phyloP scores from a whole-genome alignment of 2,888 invertebrate species.

The Molorchus minor region DNA sequence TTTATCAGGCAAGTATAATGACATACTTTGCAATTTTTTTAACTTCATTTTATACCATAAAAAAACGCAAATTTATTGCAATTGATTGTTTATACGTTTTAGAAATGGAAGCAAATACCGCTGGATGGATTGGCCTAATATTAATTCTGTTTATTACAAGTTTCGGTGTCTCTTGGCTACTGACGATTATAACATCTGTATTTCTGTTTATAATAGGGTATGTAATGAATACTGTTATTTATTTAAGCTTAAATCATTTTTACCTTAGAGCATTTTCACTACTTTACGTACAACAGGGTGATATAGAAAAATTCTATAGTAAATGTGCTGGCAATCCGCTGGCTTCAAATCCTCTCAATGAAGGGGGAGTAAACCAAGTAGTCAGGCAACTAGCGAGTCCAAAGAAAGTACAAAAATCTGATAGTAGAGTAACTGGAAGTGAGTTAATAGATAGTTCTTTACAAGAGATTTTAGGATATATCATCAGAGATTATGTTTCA shows the following conservation, averaged over 20 bases:
- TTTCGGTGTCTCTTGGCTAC: constrained; percentile 61
- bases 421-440: constrained; percentile 81
- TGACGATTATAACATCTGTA: constrained; percentile 53
- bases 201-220: constrained; percentile 60
- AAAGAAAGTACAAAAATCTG: constrained; percentile 60
- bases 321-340: constrained; percentile 59
- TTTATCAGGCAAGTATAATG: constrained; percentile 20
- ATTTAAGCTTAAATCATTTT: constrained; percentile 33
- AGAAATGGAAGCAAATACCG: constrained; percentile 50
- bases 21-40: constrained; percentile 13
- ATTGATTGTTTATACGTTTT: neutral
- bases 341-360: constrained; percentile 54
- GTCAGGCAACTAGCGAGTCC: constrained; percentile 55
- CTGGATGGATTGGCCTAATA: constrained; percentile 60
- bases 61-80: no score
- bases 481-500: constrained; percentile 83
- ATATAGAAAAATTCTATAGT: constrained; percentile 57
- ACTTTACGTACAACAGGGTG: constrained; percentile 60
- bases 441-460: constrained; percentile 86
- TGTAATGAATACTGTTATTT: constrained; percentile 41
- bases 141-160: constrained; percentile 59
- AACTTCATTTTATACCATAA: no score
- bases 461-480: constrained; percentile 83
- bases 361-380: constrained; percentile 57
- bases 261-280: constrained; percentile 55